These are phyloP conservation scores for Clostera curtula DNA, from an alignment of 2,888 invertebrate species.

Conservation along the genomic window DNA sequence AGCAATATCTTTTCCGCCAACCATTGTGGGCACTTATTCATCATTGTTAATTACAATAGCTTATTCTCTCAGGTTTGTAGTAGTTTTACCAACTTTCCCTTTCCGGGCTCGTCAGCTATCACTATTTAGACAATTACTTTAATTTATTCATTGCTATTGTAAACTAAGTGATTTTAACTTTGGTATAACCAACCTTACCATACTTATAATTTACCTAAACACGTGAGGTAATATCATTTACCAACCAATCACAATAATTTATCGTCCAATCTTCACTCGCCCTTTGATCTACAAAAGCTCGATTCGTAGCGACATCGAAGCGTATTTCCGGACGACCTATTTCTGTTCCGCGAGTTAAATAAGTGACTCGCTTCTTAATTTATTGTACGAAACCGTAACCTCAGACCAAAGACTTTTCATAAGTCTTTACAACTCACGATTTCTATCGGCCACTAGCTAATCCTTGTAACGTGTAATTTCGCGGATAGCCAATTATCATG, in stretches of 20 bases:
- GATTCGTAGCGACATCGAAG: not conserved
- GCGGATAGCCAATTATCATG: conserved; percentile 29
- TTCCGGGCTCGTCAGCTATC: conserved; percentile 17
- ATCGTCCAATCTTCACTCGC: too few relatives aligned
- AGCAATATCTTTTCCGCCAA: conserved; percentile 25
- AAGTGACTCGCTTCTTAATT: conserved; percentile 12
- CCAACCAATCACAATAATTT: too few relatives aligned
- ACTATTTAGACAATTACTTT: conserved; percentile 10
- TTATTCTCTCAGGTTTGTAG: conserved; percentile 33
- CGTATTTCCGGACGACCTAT: conserved; percentile 22
- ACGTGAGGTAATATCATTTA: too few relatives aligned
- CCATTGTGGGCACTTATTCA: conserved; percentile 26
- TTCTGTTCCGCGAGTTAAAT: conserved; percentile 12
- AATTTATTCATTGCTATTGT: conserved; percentile 2
- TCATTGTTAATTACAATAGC: conserved; percentile 33
- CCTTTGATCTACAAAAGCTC: not conserved
- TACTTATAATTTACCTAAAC: too few relatives aligned
- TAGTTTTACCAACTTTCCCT: conserved; percentile 27
- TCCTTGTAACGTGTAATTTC: conserved; percentile 29
- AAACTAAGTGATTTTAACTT: conserved; percentile 6
- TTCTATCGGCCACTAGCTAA: conserved; percentile 21
- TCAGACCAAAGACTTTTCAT: conserved; percentile 14
- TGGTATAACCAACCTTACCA: too few relatives aligned
- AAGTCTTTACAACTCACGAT: conserved; percentile 18
- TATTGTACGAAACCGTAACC: conserved; percentile 14